Conservation (phyloP, 2,888 invertebrate species). For the Callosobruchus maculatus region DNA sequence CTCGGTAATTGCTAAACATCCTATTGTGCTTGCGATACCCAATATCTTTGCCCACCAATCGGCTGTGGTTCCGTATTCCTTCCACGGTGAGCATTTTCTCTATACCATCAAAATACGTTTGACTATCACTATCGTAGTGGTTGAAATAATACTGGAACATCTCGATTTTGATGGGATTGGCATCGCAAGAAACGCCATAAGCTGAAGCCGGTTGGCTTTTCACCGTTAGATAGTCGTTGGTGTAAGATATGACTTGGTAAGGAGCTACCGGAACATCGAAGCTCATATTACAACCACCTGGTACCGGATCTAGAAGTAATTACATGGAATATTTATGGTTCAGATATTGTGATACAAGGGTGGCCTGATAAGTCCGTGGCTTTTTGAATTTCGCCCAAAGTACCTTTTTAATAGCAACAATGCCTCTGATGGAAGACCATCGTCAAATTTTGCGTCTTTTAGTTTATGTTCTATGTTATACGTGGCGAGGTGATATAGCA, state of each 20-base stretch:
- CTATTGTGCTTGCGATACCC: slow-evolving; percentile 36
- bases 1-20: slow-evolving; percentile 58
- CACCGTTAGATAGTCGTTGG: slow-evolving; percentile 51
- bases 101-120: slow-evolving; percentile 60
- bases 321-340: no score
- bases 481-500: no score
- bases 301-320: slow-evolving; percentile 61
- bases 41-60: slow-evolving; percentile 46
- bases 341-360: no score
- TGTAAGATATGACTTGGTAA: slow-evolving; percentile 51
- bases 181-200: slow-evolving; percentile 42
- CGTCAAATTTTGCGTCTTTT: no score
- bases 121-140: slow-evolving; percentile 54
- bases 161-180: slow-evolving; percentile 47
- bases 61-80: slow-evolving; percentile 53
- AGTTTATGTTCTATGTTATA: no score
- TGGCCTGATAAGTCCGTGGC: no score
- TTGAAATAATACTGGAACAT: slow-evolving; percentile 63
- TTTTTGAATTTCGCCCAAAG: no score
- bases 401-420: no score
- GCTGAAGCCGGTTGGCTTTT: slow-evolving; percentile 54
- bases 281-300: slow-evolving; percentile 77
- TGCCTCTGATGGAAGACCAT: no score
- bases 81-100: slow-evolving; percentile 59
- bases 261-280: slow-evolving; percentile 59